Evolutionary conservation across 2,888 invertebrate genomes (phyloP), one percentile per base, ranked within the genome.

Genomic region (Seladonia tumulorum): DNA sequence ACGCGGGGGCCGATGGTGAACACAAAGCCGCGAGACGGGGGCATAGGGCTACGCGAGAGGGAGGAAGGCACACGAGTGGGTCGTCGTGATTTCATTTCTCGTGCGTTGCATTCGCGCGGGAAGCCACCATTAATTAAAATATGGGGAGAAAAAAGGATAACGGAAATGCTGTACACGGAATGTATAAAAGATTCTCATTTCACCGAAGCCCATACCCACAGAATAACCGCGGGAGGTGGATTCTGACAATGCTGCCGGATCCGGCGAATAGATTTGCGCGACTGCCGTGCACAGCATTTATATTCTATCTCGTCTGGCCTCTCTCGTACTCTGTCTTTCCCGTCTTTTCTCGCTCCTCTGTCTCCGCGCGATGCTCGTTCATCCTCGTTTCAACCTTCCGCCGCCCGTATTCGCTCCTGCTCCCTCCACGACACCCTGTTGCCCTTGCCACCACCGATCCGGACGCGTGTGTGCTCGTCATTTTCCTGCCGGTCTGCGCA

Each of bases 171-270:
- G 90, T 91, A 91, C 90, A 91, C 89, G 89, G 91, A 87, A 93
- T 90, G 89, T 92, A 93, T 92, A 92, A 92, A 93, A 92, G 92
- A 91, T 91, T 91, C 93, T 92, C 93, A 91, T 93, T 93, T 92
- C 90, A 91, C 90, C 89, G 90, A 83, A 89, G 82, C 86, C 78
- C 88, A 83, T 81, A 77, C 83, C 82, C 75, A 79, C 74, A 82
- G 86, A 85, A 87, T 87, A 90, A 88, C 88, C 88, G 87, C 81
- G 84, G 79, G 83, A 83, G 90, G 80, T 88, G 90, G 87, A 89
- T 91, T 86, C 89, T 83, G 90, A 92, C 92, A 92, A 92, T 92
- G 90, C 89, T 63, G 80, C 82, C 79, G 88, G 86, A 90, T 90
- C 88, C 83, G 76, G 82, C 88, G 90, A 89, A 92, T 88, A 88